Percentiles rank a stretch among this genome's conserved stretches.
phyloP scores from a whole-genome alignment of 1,140 invertebrate species.

The Orussus abietinus region DNA sequence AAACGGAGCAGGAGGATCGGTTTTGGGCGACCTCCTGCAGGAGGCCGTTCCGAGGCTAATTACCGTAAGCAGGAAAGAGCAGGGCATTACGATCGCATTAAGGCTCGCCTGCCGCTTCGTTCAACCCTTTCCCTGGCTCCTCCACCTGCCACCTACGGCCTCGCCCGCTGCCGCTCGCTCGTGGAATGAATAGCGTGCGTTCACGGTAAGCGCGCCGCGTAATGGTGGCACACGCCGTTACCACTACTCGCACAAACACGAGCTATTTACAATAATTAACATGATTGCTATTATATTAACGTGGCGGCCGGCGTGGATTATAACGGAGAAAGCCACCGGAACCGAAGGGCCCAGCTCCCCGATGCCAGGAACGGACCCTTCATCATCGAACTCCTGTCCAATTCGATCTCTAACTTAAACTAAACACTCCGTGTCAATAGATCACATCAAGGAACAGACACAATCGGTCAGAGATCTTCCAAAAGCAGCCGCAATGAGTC shows the following conservation, averaged over 20 bases:
- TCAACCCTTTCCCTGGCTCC: slow-evolving; percentile 21
- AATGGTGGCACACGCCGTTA: slow-evolving; percentile 50
- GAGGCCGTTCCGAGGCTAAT: too few species aligned
- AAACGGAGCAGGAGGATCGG: too few species aligned
- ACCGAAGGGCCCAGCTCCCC: slow-evolving; percentile 18
- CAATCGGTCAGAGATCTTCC: too few species aligned
- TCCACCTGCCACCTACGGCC: slow-evolving; percentile 4
- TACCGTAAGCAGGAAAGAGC: slow-evolving; percentile 23
- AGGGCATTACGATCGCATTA: slow-evolving; percentile 29
- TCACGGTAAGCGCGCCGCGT: slow-evolving; percentile 47
- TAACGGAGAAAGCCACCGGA: too few species aligned
- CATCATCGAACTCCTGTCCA: too few species aligned
- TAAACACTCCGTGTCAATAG: too few species aligned
- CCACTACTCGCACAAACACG: slow-evolving; percentile 20
- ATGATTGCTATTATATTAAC: slow-evolving; percentile 50
- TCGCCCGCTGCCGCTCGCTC: slow-evolving; percentile 9
- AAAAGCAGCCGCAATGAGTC: too few species aligned
- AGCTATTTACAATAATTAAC: slow-evolving; percentile 50
- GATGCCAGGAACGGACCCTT: slow-evolving; percentile 4
- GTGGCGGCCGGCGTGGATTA: slow-evolving; percentile 27
- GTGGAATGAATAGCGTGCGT: slow-evolving; percentile 47
- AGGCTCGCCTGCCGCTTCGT: slow-evolving; percentile 25
- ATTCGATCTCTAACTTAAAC: too few species aligned
- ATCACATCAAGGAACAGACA: too few species aligned
- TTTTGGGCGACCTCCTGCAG: too few species aligned